Base-by-base conservation (phyloP, 2,888 invertebrate species). In the Zygothrica quintamaculata region DNA sequence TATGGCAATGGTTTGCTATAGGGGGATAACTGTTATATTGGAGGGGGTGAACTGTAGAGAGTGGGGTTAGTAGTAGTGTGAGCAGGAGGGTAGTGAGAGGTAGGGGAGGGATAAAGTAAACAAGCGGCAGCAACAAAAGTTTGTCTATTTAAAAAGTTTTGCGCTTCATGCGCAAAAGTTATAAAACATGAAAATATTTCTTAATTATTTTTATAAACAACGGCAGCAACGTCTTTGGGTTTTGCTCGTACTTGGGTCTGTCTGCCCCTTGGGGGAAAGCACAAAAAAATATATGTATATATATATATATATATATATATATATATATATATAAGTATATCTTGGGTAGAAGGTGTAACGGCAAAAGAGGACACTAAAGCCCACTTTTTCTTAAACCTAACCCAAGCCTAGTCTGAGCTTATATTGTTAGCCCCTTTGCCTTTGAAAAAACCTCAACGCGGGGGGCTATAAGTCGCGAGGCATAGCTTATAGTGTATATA, bases 131-230 rank as follows among this genome's bases (percentile, higher is more conserved):
- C 84, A 81, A 77, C 75, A 81, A 82, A 82, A 82, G 73, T 82
- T 82, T 82, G 84, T 84, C 81, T 82, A 84, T 84, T 82, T 84
- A 84, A 82, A 82, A 84, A 82, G 77, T 81, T 81, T 81, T 70
- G 67, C 68, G 57, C 60, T 52, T 62, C 74, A 78, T 78, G 78
- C 80, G 66, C 75, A 72, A 74, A 85, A 85, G 78, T 86, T 84
- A 78, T 82, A 80, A 80, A 86, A 86, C 84, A 86, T 85, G 80
- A 85, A 86, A 85, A 84, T 84, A 85, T 85, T 85, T 85, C 86
- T 84, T 85, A 85, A 85, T 85, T 85, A 85, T 84, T 86, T 86
- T 85, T 84, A 84, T 77, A 85, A 85, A 85, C 82, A 82, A 76
- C 73, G 59, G 65, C 77, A 65, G 66, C 73, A 18, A 42, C 70